A percentile compares a stretch with the other conserved stretches of the same genome.
Evolutionary conservation across 2,797 vertebrate genomes (phyloP).

Genomic region (Syngnathus rostellatus): DNA sequence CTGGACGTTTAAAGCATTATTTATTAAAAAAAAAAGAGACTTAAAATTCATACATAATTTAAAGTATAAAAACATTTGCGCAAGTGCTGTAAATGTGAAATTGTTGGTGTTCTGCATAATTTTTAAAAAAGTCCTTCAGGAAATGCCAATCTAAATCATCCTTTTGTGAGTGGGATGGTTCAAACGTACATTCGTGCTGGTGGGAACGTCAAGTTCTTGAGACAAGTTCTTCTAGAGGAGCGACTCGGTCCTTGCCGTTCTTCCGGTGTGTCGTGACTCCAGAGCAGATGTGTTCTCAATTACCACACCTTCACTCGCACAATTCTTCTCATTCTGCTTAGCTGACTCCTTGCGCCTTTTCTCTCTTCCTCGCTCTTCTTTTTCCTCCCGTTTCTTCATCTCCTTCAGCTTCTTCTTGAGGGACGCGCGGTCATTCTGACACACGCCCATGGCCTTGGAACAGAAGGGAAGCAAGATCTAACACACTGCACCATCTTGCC

Average conservation of each 20-base stretch:
- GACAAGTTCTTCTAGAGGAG: constrained; percentile 58
- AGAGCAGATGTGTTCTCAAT: constrained; percentile 26
- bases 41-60: constrained; percentile 43
- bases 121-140: not conserved
- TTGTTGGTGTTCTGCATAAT: not conserved
- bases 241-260: constrained; percentile 74
- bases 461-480: not conserved
- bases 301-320: constrained; percentile 55
- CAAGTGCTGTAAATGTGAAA: constrained; percentile 4
- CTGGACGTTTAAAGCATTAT: constrained; percentile 21
- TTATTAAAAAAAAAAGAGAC: constrained; percentile 59
- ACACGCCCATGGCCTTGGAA: constrained; percentile 74
- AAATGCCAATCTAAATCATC: constrained; percentile 2
- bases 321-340: constrained; percentile 63
- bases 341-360: constrained; percentile 29
- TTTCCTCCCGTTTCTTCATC: constrained; percentile 80
- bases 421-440: constrained; percentile 74
- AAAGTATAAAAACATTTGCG: constrained; percentile 21
- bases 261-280: constrained; percentile 53
- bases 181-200: constrained; percentile 29
- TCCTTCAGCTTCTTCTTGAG: constrained; percentile 85
- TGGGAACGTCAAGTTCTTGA: constrained; percentile 7
- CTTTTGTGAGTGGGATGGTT: constrained; percentile 6
- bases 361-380: constrained; percentile 70
- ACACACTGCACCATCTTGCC: not conserved